Evolutionary conservation across 30 jellyfish, hydroid and myxozoan species (phyloP), one percentile per base, ranked within the genome.

Genomic region (Hydractinia symbiolongicarpus): DNA sequence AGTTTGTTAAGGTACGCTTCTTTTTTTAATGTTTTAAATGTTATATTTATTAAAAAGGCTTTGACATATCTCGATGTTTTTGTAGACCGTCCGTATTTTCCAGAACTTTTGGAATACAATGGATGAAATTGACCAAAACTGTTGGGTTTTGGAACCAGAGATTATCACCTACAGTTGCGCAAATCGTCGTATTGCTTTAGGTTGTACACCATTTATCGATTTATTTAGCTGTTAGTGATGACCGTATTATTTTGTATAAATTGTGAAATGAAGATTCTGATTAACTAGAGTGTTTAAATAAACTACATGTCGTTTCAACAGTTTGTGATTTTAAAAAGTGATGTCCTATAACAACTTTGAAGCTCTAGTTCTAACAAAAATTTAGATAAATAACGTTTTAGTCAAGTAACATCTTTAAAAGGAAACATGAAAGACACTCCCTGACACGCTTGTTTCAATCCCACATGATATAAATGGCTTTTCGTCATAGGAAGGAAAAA

Each of bases 131-230:
- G 80, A 71, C 66, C n/a, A 71, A 71, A 8, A 71, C n/a, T 71
- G 80, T 71, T 71, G 80, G 80, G 51, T 71, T 5, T 53, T 71
- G 67, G 80, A 71, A 50, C 80, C 80, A 19, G 80, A 71, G 51
- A 50, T n/a, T 4, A 55, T 11, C n/a, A 6, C 67, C 9, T 71
- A 71, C n/a, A 58, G 61, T 9, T 71, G 80, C 51, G 9, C n/a
- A 19, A 19, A 8, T 20, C 44, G 80, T 7, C 30, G 53, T 20
- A 71, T 71, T 9, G 80, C 80, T 20, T 50, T 71, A 30, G 80
- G 80, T 71, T 64, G 74, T 44, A 7, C 40, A 13, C 9, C 4
- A 64, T 64, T 7, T 6, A 64, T n/a, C 19, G 40, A 7, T 64
- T 8, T 51, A n/a, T 13, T 58, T 11, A 44, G 9, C 17, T n/a